Evolutionary conservation across 1,140 invertebrate genomes (phyloP).

Genomic region (Lethrus apterus): DNA sequence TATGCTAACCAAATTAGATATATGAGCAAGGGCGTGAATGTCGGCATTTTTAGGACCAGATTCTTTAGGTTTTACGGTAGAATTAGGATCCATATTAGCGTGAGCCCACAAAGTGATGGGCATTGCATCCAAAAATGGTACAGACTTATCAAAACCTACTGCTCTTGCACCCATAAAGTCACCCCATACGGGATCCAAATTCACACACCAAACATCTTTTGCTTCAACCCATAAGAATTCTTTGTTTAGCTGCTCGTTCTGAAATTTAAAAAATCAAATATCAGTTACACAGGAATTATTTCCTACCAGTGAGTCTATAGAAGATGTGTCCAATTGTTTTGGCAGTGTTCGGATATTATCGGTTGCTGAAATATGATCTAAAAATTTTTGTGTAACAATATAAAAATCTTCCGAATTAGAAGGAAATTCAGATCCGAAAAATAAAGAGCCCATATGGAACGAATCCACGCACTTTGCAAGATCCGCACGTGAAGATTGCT

Average conservation of each 20-base stretch:
- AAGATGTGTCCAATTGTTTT: slow-evolving; percentile 27
- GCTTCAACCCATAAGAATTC: slow-evolving; percentile 77
- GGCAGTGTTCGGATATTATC: slow-evolving; percentile 45
- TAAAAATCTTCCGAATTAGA: slow-evolving; percentile 55
- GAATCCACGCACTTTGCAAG: slow-evolving; percentile 65
- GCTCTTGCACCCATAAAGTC: slow-evolving; percentile 81
- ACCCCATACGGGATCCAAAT: slow-evolving; percentile 84
- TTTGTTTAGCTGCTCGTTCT: slow-evolving; percentile 41
- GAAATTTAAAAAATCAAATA: slow-evolving; percentile 21
- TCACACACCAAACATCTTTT: slow-evolving; percentile 80
- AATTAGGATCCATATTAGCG: slow-evolving; percentile 41
- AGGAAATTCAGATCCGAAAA: slow-evolving; percentile 67
- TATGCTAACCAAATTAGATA: slow-evolving; percentile 71
- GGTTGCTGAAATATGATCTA: slow-evolving; percentile 57
- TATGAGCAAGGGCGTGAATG: slow-evolving; percentile 62
- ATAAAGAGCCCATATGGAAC: slow-evolving; percentile 65
- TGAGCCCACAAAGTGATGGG: slow-evolving; percentile 78
- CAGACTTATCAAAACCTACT: slow-evolving; percentile 60
- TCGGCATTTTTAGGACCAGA: slow-evolving; percentile 42
- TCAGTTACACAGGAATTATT: slow-evolving; percentile 15
- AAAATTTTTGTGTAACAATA: slow-evolving; percentile 65
- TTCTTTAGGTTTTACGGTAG: slow-evolving; percentile 27
- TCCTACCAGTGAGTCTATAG: slow-evolving; percentile 28
- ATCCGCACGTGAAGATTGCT: slow-evolving; percentile 60
- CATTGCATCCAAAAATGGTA: slow-evolving; percentile 85